phyloP scores from a whole-genome alignment of 2,888 invertebrate species.

The Chirona hameri region DNA sequence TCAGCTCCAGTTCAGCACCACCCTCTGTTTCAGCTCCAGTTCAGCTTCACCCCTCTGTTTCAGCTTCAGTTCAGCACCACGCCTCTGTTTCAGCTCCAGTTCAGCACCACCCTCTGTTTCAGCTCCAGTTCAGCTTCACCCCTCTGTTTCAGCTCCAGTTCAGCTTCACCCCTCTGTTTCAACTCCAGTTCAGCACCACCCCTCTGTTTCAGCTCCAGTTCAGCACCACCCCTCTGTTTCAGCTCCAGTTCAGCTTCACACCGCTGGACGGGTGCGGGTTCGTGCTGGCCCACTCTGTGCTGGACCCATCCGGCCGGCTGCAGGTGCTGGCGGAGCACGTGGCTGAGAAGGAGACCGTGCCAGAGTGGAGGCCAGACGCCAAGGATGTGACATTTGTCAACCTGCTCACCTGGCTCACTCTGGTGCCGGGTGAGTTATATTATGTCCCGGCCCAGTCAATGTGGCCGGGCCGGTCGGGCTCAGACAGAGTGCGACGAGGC shows the following conservation, averaged over 20 bases:
- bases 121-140: too few species aligned
- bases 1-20: background rate
- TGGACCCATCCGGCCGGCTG: background rate
- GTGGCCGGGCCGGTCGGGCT: background rate
- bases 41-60: too few species aligned
- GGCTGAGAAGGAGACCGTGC: background rate
- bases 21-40: background rate
- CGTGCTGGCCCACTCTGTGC: background rate
- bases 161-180: background rate
- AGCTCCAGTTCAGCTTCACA: background rate
- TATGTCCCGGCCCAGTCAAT: too few species aligned
- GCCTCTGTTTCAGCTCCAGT: background rate
- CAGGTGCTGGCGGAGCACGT: background rate
- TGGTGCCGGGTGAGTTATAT: background rate
- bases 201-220: background rate
- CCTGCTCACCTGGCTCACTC: background rate
- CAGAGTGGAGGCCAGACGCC: background rate
- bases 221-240: too few species aligned
- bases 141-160: too few species aligned
- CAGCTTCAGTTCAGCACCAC: too few species aligned
- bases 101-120: background rate
- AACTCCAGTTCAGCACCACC: background rate
- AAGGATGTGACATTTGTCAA: background rate
- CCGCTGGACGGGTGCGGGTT: background rate
- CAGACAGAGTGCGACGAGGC: too few species aligned